Percentiles rank a stretch among this genome's conserved stretches.
Evolutionary conservation across 2,797 vertebrate species (phyloP).

Genomic region (Argentina silus): DNA sequence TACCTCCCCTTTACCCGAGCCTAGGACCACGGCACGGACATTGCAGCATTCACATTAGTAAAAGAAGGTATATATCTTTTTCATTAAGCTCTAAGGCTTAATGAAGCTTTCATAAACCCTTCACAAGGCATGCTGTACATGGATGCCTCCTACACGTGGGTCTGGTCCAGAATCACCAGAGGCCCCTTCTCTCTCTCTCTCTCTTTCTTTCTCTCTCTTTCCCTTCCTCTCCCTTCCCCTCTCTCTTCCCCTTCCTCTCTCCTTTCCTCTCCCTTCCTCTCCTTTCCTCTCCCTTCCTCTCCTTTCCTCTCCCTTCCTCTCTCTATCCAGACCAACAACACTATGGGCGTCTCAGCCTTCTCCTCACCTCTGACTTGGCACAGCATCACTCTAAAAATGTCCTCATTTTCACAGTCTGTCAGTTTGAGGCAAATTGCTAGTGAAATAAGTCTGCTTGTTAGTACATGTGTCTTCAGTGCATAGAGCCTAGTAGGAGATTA

Average conservation of each 20-base stretch:
- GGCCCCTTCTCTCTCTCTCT: too few relatives aligned
- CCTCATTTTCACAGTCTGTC: constrained; percentile 38
- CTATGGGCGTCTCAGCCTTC: background rate
- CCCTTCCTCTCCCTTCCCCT: too few relatives aligned
- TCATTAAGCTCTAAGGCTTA: background rate
- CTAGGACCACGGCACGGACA: too few relatives aligned
- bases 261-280: too few relatives aligned
- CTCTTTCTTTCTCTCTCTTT: too few relatives aligned
- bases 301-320: background rate
- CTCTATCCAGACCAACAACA: background rate
- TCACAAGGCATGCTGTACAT: background rate
- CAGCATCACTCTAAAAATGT: constrained; percentile 21
- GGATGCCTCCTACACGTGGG: too few relatives aligned
- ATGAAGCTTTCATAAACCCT: background rate
- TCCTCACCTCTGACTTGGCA: constrained; percentile 6
- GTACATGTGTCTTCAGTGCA: constrained; percentile 16
- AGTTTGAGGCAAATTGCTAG: constrained; percentile 11
- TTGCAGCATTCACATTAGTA: too few relatives aligned
- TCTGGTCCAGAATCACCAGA: too few relatives aligned
- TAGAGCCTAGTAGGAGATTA: constrained; percentile 16
- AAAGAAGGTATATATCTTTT: too few relatives aligned
- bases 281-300: background rate
- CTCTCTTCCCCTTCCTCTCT: too few relatives aligned
- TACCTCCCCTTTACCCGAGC: constrained; percentile 2
- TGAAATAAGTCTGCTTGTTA: constrained; percentile 10